Conservation (phyloP, 2,888 invertebrate species). For the Melieria omissa region DNA sequence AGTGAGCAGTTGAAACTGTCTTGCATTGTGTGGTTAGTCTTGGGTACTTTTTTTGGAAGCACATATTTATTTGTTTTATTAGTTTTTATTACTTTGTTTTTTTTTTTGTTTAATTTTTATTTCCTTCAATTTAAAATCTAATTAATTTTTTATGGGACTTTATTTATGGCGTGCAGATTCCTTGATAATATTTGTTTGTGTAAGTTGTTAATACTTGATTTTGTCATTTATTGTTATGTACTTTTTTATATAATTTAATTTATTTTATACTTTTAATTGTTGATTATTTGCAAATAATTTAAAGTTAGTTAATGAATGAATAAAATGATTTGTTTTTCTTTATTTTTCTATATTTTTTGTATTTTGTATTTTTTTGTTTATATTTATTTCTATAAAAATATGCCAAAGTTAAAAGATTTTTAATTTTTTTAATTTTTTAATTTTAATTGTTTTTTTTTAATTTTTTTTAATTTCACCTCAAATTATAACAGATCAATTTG, state of each 20-base stretch:
- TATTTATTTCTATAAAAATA: neutral
- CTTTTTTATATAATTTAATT: neutral
- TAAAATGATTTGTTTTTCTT: neutral
- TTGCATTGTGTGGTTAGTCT: too few relatives aligned
- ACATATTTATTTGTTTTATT: too few relatives aligned
- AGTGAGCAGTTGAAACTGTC: too few relatives aligned
- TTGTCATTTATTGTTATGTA: neutral
- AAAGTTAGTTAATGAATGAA: too few relatives aligned
- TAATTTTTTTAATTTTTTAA: slow-evolving; percentile 11
- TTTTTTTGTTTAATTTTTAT: neutral
- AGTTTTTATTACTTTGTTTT: neutral
- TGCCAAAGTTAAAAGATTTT: neutral
- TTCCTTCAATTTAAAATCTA: neutral
- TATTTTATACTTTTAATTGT: neutral
- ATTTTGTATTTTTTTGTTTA: too few relatives aligned
- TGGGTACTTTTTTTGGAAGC: too few relatives aligned
- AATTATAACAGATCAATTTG: too few relatives aligned
- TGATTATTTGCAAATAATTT: neutral
- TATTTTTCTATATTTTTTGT: neutral
- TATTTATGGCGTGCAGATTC: too few relatives aligned
- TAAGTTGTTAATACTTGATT: too few relatives aligned
- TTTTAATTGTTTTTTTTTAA: slow-evolving; percentile 18
- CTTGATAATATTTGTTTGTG: too few relatives aligned
- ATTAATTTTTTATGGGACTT: too few relatives aligned
- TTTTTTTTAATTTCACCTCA: slow-evolving; percentile 12